Percentiles rank a stretch among this genome's conserved stretches.
Conservation (phyloP, 2,113 vertebrate genomes). For the Cynocephalus volans region DNA sequence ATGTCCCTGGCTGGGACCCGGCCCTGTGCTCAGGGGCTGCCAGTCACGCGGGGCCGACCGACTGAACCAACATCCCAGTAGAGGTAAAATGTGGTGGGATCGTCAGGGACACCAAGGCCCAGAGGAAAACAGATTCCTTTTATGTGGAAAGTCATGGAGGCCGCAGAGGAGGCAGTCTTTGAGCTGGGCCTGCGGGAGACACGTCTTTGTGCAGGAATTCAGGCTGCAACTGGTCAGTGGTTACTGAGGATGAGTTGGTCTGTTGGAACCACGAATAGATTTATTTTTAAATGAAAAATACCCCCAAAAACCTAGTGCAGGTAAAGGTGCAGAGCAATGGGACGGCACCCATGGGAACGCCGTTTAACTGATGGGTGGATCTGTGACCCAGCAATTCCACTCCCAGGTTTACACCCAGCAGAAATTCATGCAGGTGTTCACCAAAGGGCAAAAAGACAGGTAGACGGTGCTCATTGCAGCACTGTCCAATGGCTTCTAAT, state of each 20-base stretch:
- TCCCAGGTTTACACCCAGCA: not conserved
- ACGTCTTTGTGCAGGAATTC: not conserved
- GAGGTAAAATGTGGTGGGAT: fast-evolving
- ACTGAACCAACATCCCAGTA: not conserved
- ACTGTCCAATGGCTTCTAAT: fast-evolving
- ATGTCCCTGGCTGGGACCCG: fast-evolving
- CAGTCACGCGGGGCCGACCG: fast-evolving
- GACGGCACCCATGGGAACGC: not conserved
- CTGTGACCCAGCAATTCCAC: fast-evolving
- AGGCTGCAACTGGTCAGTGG: not conserved
- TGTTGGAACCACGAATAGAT: not conserved
- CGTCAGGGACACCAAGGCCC: fast-evolving
- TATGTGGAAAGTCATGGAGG: too few relatives aligned
- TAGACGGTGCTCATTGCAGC: fast-evolving
- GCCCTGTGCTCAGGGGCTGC: not conserved
- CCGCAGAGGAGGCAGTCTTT: not conserved
- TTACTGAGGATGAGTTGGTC: not conserved
- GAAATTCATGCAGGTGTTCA: not conserved
- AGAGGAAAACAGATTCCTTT: not conserved
- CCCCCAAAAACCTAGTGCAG: fast-evolving
- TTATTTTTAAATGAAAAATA: not conserved
- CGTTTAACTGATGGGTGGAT: fast-evolving
- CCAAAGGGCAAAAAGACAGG: fast-evolving
- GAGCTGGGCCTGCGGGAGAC: not conserved
- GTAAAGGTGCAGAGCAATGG: not conserved